A percentile compares a stretch with the other conserved stretches of the same genome.
These are phyloP conservation scores for Brachystomella parvula DNA, from an alignment of 1,140 invertebrate genomes.

Conservation along the genomic window DNA sequence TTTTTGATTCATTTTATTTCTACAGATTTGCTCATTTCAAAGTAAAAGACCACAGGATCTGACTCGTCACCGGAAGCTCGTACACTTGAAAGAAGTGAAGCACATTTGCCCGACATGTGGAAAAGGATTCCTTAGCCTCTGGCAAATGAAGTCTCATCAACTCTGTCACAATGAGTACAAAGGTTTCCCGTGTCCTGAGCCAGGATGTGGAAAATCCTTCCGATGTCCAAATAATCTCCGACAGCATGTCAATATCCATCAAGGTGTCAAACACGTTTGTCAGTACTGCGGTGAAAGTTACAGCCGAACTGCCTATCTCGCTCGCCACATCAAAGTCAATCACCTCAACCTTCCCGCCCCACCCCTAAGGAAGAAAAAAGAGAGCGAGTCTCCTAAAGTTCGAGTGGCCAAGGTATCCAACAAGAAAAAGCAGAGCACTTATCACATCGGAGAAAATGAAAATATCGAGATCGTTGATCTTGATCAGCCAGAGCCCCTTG, in stretches of 20 bases:
- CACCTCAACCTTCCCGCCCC: background rate
- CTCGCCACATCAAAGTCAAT: background rate
- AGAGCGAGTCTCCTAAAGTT: background rate
- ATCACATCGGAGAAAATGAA: background rate
- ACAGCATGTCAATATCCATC: background rate
- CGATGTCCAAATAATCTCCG: conserved; percentile 6
- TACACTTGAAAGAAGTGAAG: background rate
- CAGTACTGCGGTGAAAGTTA: background rate
- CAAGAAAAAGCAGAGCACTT: too few species aligned
- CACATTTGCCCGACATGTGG: conserved; percentile 1
- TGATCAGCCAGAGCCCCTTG: background rate
- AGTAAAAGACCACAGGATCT: conserved; percentile 2
- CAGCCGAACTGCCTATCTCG: background rate
- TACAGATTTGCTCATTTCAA: background rate
- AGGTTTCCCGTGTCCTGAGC: background rate
- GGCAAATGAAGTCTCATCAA: conserved; percentile 5
- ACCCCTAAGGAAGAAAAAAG: background rate
- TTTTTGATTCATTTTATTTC: background rate
- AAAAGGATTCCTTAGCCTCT: background rate
- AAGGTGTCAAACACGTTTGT: conserved; percentile 1
- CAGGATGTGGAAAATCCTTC: conserved; percentile 4
- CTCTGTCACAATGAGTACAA: background rate
- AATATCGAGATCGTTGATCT: background rate
- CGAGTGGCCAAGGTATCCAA: background rate
- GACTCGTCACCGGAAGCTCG: conserved; percentile 1